phyloP scores from a whole-genome alignment of 2,797 vertebrate species.

The Danio albolineatus region DNA sequence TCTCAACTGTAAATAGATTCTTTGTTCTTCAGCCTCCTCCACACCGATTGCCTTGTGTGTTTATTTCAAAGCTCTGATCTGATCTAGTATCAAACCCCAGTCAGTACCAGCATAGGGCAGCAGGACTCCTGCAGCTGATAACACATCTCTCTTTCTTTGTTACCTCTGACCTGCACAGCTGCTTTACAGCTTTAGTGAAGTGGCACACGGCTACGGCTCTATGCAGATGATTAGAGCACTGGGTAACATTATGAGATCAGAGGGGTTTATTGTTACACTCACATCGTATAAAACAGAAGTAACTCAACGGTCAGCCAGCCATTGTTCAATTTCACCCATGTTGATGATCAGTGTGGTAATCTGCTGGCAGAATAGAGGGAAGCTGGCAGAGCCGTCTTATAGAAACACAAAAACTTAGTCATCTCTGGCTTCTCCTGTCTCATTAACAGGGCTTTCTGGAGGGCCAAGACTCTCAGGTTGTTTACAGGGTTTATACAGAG shows the following conservation, averaged over 20 bases:
- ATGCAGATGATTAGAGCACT: conserved; percentile 72
- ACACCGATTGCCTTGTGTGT: conserved; percentile 23
- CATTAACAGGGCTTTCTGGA: conserved; percentile 26
- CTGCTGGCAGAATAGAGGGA: conserved; percentile 14
- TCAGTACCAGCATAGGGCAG: conserved; percentile 58
- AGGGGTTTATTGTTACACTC: conserved; percentile 71
- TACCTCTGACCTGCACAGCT: conserved; percentile 71
- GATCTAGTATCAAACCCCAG: conserved; percentile 27
- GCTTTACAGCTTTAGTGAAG: conserved; percentile 69
- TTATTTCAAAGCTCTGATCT: conserved; percentile 49
- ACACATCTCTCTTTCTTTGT: conserved; percentile 64
- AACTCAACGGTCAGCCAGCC: conserved; percentile 60
- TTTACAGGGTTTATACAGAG: conserved; percentile 23
- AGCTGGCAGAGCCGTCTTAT: conserved; percentile 6
- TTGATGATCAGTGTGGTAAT: conserved; percentile 35
- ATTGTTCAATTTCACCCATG: conserved; percentile 67
- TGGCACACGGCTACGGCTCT: conserved; percentile 61
- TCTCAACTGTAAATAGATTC: conserved; percentile 8
- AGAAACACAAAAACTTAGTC: conserved; percentile 24
- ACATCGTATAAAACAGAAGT: conserved; percentile 72
- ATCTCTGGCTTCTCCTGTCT: conserved; percentile 31
- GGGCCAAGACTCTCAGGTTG: background rate
- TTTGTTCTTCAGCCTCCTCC: background rate
- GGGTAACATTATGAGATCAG: conserved; percentile 74
- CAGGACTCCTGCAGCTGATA: conserved; percentile 69